These are phyloP conservation scores for Campopleginae sp. DNA, from an alignment of 2,888 invertebrate genomes.

Conservation along the genomic window DNA sequence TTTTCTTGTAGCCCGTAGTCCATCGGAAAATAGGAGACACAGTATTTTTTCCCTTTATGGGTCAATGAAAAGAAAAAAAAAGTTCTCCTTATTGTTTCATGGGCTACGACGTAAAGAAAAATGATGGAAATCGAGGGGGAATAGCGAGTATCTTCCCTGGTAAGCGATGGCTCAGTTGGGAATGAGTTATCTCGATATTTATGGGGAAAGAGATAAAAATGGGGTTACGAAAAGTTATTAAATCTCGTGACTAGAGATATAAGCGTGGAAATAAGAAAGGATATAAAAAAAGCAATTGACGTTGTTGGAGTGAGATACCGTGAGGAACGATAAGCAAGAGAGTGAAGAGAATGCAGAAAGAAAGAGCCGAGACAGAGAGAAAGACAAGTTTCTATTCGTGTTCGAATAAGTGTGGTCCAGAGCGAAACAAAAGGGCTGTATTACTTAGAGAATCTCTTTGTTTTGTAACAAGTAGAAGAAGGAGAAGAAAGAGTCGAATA, in stretches of 20 bases:
- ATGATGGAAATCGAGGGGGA: constrained; percentile 3
- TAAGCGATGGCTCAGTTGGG: not conserved
- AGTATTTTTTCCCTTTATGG: too few relatives aligned
- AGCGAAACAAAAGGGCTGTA: constrained; percentile 43
- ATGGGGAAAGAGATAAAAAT: not conserved
- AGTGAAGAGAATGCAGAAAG: constrained; percentile 48
- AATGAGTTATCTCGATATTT: not conserved
- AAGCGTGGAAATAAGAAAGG: constrained; percentile 63
- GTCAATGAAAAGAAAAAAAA: too few relatives aligned
- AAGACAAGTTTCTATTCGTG: constrained; percentile 36
- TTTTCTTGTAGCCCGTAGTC: too few relatives aligned
- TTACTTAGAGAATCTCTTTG: constrained; percentile 22
- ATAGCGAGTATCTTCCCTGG: not conserved
- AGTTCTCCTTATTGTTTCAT: too few relatives aligned
- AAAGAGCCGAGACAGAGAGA: constrained; percentile 27
- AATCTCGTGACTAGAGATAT: constrained; percentile 47
- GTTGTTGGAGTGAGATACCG: constrained; percentile 28
- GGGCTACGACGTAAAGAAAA: not conserved
- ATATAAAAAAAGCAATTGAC: constrained; percentile 44
- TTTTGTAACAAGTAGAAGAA: constrained; percentile 56
- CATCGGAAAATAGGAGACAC: too few relatives aligned
- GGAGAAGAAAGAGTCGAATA: constrained; percentile 58
- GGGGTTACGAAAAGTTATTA: constrained; percentile 7
- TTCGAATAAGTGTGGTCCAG: constrained; percentile 37
- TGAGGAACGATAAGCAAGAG: constrained; percentile 53